These are phyloP conservation scores for Rhineura floridana DNA, from an alignment of 2,113 vertebrate genomes.

Conservation along the genomic window DNA sequence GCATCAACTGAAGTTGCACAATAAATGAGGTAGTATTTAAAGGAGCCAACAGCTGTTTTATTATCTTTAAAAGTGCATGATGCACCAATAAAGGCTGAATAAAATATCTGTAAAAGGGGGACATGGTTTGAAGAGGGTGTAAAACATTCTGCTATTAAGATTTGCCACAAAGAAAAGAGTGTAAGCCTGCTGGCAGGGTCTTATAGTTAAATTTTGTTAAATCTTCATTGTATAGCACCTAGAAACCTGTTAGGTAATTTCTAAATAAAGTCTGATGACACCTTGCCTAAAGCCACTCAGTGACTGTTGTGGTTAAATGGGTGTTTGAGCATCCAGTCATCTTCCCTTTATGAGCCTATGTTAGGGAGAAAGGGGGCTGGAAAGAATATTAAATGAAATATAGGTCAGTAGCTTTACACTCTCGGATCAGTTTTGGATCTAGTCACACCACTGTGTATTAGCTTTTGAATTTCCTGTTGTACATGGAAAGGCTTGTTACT, in stretches of 20 bases:
- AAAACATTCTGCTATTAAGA: neutral
- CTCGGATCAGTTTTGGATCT: neutral
- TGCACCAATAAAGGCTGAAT: neutral
- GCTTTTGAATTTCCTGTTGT: neutral
- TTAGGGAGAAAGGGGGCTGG: neutral
- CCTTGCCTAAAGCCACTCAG: neutral
- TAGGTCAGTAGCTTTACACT: neutral
- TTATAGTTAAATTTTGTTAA: neutral
- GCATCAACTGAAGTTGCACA: neutral
- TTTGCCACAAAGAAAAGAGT: neutral
- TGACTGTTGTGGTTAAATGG: neutral
- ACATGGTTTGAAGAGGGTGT: neutral
- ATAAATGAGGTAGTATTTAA: neutral
- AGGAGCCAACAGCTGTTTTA: neutral
- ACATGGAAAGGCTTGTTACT: neutral
- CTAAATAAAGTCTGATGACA: neutral
- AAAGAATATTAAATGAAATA: neutral
- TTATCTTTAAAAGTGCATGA: neutral
- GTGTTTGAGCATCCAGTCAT: neutral
- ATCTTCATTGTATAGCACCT: neutral
- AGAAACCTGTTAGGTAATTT: neutral
- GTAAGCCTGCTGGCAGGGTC: neutral
- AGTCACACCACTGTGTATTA: neutral
- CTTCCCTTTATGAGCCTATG: neutral
- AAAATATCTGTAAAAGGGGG: neutral